Base-by-base conservation (phyloP, 1,140 invertebrate species). In the Nephila pilipes region DNA sequence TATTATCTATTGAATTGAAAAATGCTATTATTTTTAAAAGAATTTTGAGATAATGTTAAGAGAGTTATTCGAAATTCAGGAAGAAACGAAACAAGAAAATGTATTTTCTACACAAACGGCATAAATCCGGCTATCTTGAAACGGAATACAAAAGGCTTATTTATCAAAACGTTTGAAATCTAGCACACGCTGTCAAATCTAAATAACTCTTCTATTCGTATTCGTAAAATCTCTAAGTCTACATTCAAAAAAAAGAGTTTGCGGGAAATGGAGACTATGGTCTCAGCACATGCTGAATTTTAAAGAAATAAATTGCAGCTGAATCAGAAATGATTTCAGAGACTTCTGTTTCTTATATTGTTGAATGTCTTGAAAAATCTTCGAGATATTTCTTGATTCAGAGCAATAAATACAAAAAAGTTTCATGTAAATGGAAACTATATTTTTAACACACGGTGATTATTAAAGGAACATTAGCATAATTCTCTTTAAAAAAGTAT, bases 371-470 rank as follows among this genome's bases (percentile, higher is more conserved):
- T 65, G n/a, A 29, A n/a, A 6, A 25, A 14, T n/a, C 12, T 54
- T n/a, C 29, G 25, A 85, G 58, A 54, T 58, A 85, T 85, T 46
- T 58, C n/a, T 58, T 85, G n/a, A 58, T 85, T 55, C 54, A n/a
- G n/a, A 5, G n/a, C n/a, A n/a, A 46, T 46, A 46, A 0, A 10
- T 46, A 46, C 46, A 10, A 6, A 46, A 46, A 46, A 6, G 6
- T 46, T 46, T 46, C 0, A 0, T 46, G 2, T 10, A 46, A 46
- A 46, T 46, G 46, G 0, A 10, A 10, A 4, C 6, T 6, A 10
- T 46, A 46, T 4, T 46, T 4, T 46, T 10, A 46, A 46, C 12
- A 46, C 46, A 46, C 6, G 46, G 0, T 46, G 3, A 6, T 4
- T 10, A 10, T 10, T 10, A 46, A 46, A 46, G 12, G 6, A 6